Conservation (phyloP, 2,113 vertebrate genomes). For the Scortum barcoo region DNA sequence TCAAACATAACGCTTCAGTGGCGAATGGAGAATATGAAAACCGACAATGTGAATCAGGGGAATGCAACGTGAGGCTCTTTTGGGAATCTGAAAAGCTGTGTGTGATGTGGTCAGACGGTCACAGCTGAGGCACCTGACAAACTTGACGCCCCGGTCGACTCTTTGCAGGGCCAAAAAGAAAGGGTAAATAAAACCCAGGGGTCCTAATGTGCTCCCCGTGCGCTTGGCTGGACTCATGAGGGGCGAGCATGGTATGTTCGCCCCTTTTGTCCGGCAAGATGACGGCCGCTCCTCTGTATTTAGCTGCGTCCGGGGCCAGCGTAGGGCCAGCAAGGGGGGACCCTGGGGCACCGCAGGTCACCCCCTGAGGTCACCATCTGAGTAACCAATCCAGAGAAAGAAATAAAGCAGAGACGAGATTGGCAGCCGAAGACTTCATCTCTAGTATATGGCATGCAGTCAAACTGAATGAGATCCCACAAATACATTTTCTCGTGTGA, state of each 20-base stretch:
- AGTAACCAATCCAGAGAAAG: conserved; percentile 91
- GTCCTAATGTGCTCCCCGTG: conserved; percentile 93
- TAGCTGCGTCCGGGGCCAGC: conserved; percentile 82
- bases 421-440: conserved; percentile 68
- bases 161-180: conserved; percentile 82
- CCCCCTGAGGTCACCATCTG: conserved; percentile 86
- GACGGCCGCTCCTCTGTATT: conserved; percentile 87
- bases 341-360: conserved; percentile 90
- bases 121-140: conserved; percentile 81
- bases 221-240: conserved; percentile 90
- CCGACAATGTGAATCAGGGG: conserved; percentile 71
- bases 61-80: conserved; percentile 55
- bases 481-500: conserved; percentile 40
- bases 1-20: conserved; percentile 75
- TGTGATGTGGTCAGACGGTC: conserved; percentile 73
- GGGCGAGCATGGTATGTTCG: conserved; percentile 83
- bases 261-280: conserved; percentile 88
- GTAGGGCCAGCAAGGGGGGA: conserved; percentile 84
- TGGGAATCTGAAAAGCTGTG: conserved; percentile 44
- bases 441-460: conserved; percentile 43
- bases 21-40: conserved; percentile 67
- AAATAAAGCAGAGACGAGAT: conserved; percentile 90
- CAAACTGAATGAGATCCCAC: conserved; percentile 46
- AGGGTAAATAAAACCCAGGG: conserved; percentile 83
- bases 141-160: conserved; percentile 81